Base-by-base conservation (phyloP, 2,113 vertebrate species). In the zebrafish (Danio rerio) region DNA sequence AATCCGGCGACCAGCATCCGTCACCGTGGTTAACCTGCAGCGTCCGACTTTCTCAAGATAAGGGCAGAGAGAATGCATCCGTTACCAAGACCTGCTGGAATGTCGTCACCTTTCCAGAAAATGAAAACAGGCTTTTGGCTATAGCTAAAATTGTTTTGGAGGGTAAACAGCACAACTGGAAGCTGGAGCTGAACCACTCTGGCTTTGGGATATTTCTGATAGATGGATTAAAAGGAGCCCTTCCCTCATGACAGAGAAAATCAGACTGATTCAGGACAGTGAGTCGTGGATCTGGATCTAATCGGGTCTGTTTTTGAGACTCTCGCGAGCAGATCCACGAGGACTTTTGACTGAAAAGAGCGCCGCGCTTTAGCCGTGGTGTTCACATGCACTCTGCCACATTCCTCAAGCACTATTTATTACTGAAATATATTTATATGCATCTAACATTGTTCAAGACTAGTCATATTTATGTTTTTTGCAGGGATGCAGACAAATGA, bases 151-250 rank as follows among this genome's bases (percentile, higher is more conserved):
- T 3, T 31, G 31, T 2, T 31, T 31, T 2, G 40, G 0, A 75
- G 0, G 6, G 0, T 0, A 2, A 5, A 7, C 0, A 80, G 0
- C 0, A 5, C 0, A 0, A 85, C 0, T 94, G 92, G 93, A 84
- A 6, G 2, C 87, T 94, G 65, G 86, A 89, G 0, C 0, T 55
- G 2, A 0, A 1, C 0, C 0, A 21, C 9, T 94, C 93, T 0
- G 84, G 87, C 16, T 20, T 92, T 0, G 93, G 93, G 40, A 87
- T 94, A 31, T 92, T 93, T 80, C 87, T 91, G 0, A 80, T 92
- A 78, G 90, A 84, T 43, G 31, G 78, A n/a, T 31, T 6, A 9
- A 40, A 9, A 15, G 5, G 7, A 5, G n/a, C 0, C 1, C 18
- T 0, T 9, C 18, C 4, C 8, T 13, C 56, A 2, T 77, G 74